phyloP scores from a whole-genome alignment of 2,113 vertebrate genomes.

The Centrocercus urophasianus region DNA sequence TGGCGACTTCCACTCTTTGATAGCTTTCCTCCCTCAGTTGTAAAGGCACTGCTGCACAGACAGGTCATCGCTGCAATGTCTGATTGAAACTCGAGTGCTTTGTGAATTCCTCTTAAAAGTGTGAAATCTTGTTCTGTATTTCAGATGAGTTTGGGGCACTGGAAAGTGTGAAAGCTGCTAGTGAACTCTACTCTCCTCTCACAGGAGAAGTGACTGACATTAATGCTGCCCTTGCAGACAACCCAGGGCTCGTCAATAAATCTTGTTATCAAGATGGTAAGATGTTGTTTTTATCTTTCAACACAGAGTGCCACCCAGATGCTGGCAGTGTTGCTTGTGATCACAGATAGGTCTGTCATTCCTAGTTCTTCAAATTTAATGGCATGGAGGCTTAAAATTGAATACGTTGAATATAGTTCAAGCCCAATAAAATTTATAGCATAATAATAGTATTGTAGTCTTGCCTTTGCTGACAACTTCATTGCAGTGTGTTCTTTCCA shows the following conservation, averaged over 20 bases:
- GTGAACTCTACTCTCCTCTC: constrained; percentile 95
- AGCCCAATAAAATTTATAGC: not conserved
- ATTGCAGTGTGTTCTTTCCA: not conserved
- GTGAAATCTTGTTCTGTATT: not conserved
- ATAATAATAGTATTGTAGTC: not conserved
- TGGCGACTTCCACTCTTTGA: not conserved
- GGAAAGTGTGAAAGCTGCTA: constrained; percentile 98
- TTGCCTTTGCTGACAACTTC: not conserved
- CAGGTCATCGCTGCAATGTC: not conserved
- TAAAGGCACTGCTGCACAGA: not conserved
- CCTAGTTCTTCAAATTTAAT: not conserved
- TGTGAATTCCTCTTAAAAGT: not conserved
- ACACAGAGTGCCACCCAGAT: not conserved
- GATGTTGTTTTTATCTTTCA: constrained; percentile 35
- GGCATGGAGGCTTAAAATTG: not conserved
- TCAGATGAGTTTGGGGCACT: constrained; percentile 97
- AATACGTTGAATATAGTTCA: not conserved
- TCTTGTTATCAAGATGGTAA: constrained; percentile 97
- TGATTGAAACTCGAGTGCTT: not conserved
- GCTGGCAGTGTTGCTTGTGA: not conserved
- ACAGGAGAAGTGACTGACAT: constrained; percentile 93
- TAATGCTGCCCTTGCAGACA: constrained; percentile 90
- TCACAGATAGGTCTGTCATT: not conserved
- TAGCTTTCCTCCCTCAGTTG: not conserved
- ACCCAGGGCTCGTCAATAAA: constrained; percentile 94